Evolutionary conservation across 1,140 invertebrate genomes (phyloP).

Genomic region (Drosophila nebulosa): DNA sequence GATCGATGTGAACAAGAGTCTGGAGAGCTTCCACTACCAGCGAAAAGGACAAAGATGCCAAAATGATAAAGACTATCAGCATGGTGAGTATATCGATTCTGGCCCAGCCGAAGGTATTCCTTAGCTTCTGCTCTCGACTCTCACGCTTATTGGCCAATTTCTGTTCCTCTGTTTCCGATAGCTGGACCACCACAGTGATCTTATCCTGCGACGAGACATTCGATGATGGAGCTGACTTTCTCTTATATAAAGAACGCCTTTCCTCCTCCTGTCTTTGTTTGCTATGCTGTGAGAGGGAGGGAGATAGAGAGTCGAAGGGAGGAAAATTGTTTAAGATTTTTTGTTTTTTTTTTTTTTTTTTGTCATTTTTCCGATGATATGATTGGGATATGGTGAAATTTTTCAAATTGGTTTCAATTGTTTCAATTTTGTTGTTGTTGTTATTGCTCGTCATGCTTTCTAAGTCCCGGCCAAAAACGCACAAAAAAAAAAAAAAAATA

Average conservation of each 20-base stretch:
- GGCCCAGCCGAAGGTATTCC: constrained; percentile 96
- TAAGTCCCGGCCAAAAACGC: neutral
- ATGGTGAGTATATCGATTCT: constrained; percentile 92
- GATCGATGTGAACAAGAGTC: constrained; percentile 88
- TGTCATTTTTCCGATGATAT: too few species aligned
- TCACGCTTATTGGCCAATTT: constrained; percentile 40
- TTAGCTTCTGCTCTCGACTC: constrained; percentile 85
- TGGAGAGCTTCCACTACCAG: constrained; percentile 91
- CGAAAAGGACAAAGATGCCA: constrained; percentile 92
- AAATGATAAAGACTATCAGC: constrained; percentile 90
- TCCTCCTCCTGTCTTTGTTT: constrained; percentile 26
- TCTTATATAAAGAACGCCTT: neutral
- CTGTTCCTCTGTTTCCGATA: constrained; percentile 55
- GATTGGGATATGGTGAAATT: neutral
- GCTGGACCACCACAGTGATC: constrained; percentile 26
- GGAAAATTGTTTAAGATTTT: neutral
- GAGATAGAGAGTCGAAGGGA: neutral
- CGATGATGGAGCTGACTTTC: neutral
- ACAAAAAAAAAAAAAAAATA: constrained; percentile 26
- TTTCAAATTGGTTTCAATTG: neutral
- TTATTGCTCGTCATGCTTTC: constrained; percentile 40
- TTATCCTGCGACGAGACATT: constrained; percentile 12
- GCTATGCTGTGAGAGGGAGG: constrained; percentile 46
- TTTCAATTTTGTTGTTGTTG: neutral
- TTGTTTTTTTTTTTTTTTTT: neutral